These are phyloP conservation scores for Origma solitaria DNA, from an alignment of 2,113 vertebrate species.

Conservation along the genomic window DNA sequence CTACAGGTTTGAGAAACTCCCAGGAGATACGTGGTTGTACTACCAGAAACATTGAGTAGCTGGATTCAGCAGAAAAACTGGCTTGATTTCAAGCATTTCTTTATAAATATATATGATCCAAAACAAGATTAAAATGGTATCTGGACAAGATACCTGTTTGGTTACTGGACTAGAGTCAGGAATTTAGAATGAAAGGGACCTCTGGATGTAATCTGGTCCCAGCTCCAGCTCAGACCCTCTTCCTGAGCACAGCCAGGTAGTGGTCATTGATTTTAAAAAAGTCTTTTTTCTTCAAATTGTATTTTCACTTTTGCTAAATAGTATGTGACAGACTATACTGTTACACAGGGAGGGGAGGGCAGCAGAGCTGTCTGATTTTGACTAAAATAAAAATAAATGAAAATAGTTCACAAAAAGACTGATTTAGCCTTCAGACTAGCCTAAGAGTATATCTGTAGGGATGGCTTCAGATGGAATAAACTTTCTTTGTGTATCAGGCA, in stretches of 20 bases:
- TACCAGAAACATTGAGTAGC: background rate
- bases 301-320: background rate
- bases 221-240: background rate
- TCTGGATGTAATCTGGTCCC: background rate
- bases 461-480: background rate
- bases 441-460: background rate
- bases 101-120: background rate
- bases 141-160: background rate
- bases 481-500: background rate
- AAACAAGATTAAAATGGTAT: background rate
- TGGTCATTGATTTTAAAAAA: background rate
- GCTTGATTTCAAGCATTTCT: background rate
- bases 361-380: background rate
- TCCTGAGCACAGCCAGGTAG: background rate
- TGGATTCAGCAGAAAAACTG: background rate
- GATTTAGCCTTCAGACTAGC: background rate
- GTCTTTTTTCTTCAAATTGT: background rate
- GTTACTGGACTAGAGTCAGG: background rate
- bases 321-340: rapidly evolving
- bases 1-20: background rate
- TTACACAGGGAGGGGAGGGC: background rate
- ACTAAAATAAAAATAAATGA: background rate
- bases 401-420: background rate
- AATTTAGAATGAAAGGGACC: background rate
- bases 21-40: background rate